Evolutionary conservation across 35 echinoderm and acorn worm species (phyloP).

Genomic region (Eucidaris tribuloides): DNA sequence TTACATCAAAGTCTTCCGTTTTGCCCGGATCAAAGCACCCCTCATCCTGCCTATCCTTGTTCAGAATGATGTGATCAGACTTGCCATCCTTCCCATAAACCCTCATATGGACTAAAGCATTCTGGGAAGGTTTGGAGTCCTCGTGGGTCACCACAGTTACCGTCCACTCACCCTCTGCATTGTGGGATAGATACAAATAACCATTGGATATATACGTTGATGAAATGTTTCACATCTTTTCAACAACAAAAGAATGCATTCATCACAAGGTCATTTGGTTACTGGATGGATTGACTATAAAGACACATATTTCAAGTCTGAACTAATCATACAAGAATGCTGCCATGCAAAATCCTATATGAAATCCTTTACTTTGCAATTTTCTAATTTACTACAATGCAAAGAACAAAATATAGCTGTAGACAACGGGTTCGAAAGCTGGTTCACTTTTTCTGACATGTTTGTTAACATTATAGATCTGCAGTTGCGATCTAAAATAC

Average conservation of each 20-base stretch:
- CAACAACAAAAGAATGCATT: not conserved
- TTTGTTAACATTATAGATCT: too few species aligned
- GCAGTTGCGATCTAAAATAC: too few species aligned
- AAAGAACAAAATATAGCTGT: not conserved
- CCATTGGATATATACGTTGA: not conserved
- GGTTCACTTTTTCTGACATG: too few species aligned
- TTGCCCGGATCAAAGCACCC: constrained; percentile 57
- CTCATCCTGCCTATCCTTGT: constrained; percentile 25
- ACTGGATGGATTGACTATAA: not conserved
- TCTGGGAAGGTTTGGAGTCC: constrained; percentile 63
- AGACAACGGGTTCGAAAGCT: too few species aligned
- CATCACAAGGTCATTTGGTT: not conserved
- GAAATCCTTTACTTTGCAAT: too few species aligned
- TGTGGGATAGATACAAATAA: not conserved
- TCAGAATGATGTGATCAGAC: constrained; percentile 50
- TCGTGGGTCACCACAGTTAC: constrained; percentile 46
- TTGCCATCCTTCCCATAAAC: constrained; percentile 76
- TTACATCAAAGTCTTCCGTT: constrained; percentile 72
- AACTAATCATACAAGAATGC: not conserved
- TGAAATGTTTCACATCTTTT: not conserved
- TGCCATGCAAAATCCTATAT: not conserved
- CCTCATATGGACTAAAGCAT: constrained; percentile 56
- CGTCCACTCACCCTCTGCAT: constrained; percentile 73
- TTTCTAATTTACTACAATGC: not conserved
- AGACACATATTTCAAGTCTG: not conserved